A percentile compares a stretch with the other conserved stretches of the same genome.
Evolutionary conservation across 2,113 vertebrate genomes (phyloP).

Genomic region (Entosphenus tridentatus): DNA sequence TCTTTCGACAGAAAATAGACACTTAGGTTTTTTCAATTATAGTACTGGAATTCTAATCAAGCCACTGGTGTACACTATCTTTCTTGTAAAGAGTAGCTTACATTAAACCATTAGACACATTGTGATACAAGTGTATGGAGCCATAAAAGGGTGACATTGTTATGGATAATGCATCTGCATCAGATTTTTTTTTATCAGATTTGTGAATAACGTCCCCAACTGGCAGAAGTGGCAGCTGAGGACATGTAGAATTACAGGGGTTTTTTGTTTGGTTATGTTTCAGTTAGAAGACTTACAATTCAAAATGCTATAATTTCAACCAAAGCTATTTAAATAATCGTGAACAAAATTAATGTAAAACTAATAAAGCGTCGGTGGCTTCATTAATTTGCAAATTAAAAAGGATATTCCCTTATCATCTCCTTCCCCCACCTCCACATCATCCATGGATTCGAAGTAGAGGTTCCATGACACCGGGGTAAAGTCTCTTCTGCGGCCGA

Average conservation of each 20-base stretch:
- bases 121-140: too few species aligned
- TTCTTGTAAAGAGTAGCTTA: neutral
- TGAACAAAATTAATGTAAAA: neutral
- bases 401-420: slow-evolving; percentile 93
- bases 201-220: too few species aligned
- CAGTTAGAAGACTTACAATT: neutral
- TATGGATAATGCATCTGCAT: slow-evolving; percentile 23
- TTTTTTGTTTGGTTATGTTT: neutral
- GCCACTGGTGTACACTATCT: neutral
- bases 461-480: slow-evolving; percentile 71
- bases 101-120: too few species aligned
- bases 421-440: slow-evolving; percentile 66
- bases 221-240: too few species aligned
- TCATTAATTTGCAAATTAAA: neutral
- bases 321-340: too few species aligned
- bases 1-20: neutral
- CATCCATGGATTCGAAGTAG: slow-evolving; percentile 89
- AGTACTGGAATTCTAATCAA: neutral
- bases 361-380: neutral
- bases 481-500: slow-evolving; percentile 53
- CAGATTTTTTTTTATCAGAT: too few species aligned
- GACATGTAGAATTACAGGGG: too few species aligned
- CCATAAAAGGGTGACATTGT: slow-evolving; percentile 18
- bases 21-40: neutral
- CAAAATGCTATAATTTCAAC: neutral